Evolutionary conservation across 30 jellyfish, hydroid and myxozoan species (phyloP).

Genomic region (Hydra vulgaris): DNA sequence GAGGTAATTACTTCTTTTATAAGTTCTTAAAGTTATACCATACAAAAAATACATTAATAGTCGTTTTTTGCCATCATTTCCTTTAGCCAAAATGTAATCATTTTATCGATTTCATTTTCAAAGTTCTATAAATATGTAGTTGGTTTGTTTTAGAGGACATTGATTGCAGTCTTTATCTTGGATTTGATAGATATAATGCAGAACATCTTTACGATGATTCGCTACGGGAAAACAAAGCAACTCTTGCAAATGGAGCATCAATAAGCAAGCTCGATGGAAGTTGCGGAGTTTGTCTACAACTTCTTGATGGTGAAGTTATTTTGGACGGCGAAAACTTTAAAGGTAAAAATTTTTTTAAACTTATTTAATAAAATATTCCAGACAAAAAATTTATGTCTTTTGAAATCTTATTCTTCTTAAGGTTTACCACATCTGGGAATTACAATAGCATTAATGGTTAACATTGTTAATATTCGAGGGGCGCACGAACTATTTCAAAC

Average conservation of each 20-base stretch:
- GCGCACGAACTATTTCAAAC: conserved; percentile 79
- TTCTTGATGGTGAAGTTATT: conserved; percentile 63
- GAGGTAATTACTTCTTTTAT: too few relatives aligned
- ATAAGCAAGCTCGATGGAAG: conserved; percentile 71
- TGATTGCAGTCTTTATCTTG: conserved; percentile 59
- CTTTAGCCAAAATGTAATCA: too few relatives aligned
- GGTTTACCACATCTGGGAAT: conserved; percentile 55
- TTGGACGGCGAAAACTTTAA: conserved; percentile 53
- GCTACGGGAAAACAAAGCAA: conserved; percentile 57
- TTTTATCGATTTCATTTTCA: too few relatives aligned
- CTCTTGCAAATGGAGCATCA: conserved; percentile 76
- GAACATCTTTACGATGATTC: conserved; percentile 75
- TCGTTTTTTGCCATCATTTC: too few relatives aligned
- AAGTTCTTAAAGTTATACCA: too few relatives aligned
- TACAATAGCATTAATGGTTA: conserved; percentile 73
- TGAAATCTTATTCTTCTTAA: not conserved
- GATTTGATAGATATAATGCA: conserved; percentile 77
- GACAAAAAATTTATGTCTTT: too few relatives aligned
- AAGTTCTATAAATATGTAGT: too few relatives aligned
- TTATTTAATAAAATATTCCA: too few relatives aligned
- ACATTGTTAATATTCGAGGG: conserved; percentile 60
- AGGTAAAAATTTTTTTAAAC: too few relatives aligned
- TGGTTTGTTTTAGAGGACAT: conserved; percentile 65
- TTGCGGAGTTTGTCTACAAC: conserved; percentile 89
- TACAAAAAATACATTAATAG: too few relatives aligned